These are phyloP conservation scores for Streptopelia turtur DNA, from an alignment of 2,797 vertebrate genomes.

Conservation along the genomic window DNA sequence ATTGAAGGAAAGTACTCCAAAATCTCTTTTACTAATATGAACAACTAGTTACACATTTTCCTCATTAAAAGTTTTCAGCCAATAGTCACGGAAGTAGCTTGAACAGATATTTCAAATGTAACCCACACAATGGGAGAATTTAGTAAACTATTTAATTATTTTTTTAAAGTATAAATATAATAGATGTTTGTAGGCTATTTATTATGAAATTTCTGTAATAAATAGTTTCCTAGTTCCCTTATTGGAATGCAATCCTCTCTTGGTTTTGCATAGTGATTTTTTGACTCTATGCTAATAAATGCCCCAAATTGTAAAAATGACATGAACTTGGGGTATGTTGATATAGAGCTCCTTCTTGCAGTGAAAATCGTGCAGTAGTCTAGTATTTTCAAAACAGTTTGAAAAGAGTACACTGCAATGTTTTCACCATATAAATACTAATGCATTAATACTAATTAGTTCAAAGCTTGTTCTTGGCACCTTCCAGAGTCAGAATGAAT, in stretches of 20 bases:
- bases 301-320: rapidly evolving
- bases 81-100: background rate
- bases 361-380: background rate
- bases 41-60: background rate
- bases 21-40: background rate
- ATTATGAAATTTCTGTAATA: background rate
- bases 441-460: background rate
- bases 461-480: background rate
- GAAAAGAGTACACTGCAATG: background rate
- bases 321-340: background rate
- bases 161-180: background rate
- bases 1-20: background rate
- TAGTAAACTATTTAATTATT: background rate
- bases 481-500: background rate
- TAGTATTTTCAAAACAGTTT: background rate
- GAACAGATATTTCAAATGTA: background rate
- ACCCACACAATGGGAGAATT: background rate
- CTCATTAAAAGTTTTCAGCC: background rate
- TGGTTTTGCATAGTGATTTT: background rate
- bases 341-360: background rate
- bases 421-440: background rate
- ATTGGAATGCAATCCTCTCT: background rate
- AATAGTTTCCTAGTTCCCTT: background rate
- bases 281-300: background rate
- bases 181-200: background rate